Evolutionary conservation across 1,140 invertebrate genomes (phyloP).

Genomic region (Pseudomyrmex flavicornis): DNA sequence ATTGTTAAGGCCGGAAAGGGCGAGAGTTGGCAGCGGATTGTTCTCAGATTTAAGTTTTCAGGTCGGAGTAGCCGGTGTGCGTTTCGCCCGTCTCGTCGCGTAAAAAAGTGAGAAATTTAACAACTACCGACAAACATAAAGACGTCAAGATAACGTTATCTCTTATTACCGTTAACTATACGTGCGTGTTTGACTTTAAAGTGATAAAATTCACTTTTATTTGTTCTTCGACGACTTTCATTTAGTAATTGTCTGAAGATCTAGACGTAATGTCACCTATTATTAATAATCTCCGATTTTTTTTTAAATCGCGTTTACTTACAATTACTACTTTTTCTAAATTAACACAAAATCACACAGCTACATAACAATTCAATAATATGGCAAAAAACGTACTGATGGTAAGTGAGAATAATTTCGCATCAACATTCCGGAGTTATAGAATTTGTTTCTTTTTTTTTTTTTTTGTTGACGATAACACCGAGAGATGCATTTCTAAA

Average conservation of each 20-base stretch:
- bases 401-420: not conserved
- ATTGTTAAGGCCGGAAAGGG: conserved; percentile 46
- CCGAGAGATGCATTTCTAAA: not conserved
- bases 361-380: no score
- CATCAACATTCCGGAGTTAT: not conserved
- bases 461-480: conserved; percentile 1
- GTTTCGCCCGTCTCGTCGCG: conserved; percentile 25
- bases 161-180: conserved; percentile 19
- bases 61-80: conserved; percentile 53
- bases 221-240: not conserved
- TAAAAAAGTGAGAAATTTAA: conserved; percentile 55
- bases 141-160: conserved; percentile 43
- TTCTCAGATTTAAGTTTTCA: conserved; percentile 58
- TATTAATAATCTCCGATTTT: not conserved
- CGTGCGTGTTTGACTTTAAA: conserved; percentile 37
- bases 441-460: no score
- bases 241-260: not conserved
- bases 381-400: not conserved
- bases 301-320: not conserved
- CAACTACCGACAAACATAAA: conserved; percentile 46
- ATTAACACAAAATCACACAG: no score
- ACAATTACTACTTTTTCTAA: no score
- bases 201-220: conserved; percentile 4
- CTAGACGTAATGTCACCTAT: not conserved
- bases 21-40: conserved; percentile 50